A percentile compares a stretch with the other conserved stretches of the same genome.
Conservation (phyloP, 2,888 invertebrate species). For the Hecatera dysodea region DNA sequence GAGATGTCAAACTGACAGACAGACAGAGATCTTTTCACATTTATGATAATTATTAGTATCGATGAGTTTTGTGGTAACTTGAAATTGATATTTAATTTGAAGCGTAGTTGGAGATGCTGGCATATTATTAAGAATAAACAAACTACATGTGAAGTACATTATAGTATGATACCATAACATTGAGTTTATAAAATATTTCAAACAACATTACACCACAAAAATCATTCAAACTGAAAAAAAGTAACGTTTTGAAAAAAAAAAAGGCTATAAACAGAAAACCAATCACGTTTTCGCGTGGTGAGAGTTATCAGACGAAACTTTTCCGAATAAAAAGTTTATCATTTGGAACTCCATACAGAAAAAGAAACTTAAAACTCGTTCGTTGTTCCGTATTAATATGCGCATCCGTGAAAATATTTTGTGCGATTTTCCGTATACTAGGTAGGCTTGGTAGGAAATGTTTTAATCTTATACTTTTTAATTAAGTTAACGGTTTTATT, state of each 20-base stretch:
- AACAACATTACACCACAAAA: background rate
- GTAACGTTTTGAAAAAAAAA: constrained; percentile 9
- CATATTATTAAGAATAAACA: too few relatives aligned
- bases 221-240: background rate
- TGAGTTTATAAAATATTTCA: background rate
- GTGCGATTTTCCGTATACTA: background rate
- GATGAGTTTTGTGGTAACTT: too few relatives aligned
- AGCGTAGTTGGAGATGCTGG: too few relatives aligned
- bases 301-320: constrained; percentile 25
- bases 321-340: constrained; percentile 49
- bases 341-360: constrained; percentile 41
- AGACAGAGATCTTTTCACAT: too few relatives aligned
- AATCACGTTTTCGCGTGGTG: constrained; percentile 28
- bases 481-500: background rate
- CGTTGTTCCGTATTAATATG: constrained; percentile 26
- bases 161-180: background rate
- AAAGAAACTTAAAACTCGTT: constrained; percentile 27
- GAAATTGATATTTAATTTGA: too few relatives aligned
- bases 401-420: constrained; percentile 14
- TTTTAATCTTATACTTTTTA: background rate
- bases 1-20: too few relatives aligned
- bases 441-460: background rate
- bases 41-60: too few relatives aligned
- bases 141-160: too few relatives aligned
- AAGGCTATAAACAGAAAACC: background rate